Evolutionary conservation across 2,888 invertebrate genomes (phyloP), one percentile per base, ranked within the genome.

Genomic region (Salpingus planirostris): DNA sequence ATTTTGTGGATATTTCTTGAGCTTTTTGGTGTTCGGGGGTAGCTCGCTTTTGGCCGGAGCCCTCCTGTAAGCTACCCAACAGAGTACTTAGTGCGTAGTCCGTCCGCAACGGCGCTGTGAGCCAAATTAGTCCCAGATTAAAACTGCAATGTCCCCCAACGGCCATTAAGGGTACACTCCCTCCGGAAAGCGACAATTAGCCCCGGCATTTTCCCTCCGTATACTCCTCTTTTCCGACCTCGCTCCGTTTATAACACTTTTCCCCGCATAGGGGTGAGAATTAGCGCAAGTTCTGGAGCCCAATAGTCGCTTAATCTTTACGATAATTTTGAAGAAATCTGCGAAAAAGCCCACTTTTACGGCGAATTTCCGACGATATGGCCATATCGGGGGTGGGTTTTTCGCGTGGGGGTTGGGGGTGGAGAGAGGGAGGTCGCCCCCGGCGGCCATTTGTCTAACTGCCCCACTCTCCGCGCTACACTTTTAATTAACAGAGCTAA

Each of bases 401-500:
- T n/a, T n/a, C n/a, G n/a, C n/a, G n/a, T n/a, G n/a, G n/a, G n/a
- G n/a, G n/a, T n/a, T n/a, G n/a, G n/a, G n/a, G n/a, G n/a, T n/a
- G 45, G 41, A 22, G 38, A 28, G 30, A 36, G 40, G 36, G 42
- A 38, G 43, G 36, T 44, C 42, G 44, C 54, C 54, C 54, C 49
- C 37, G 47, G 49, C 55, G 57, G 56, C 61, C 60, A 62, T 61
- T 60, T 58, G 53, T 61, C 57, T 58, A 54, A 55, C 52, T 49
- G 48, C 55, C 55, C 52, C 54, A 49, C 51, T 52, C n/a, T n/a
- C 52, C 57, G 54, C 59, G 56, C 62, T 62, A 65, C 65, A 65
- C 66, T 66, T 66, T 66, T 66, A 66, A 66, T 66, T 66, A 66
- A 65, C 65, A 66, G 64, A 62, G 63, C 65, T 64, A 66, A 66